phyloP scores from a whole-genome alignment of 2,888 invertebrate genomes.

The Tigriopus californicus region DNA sequence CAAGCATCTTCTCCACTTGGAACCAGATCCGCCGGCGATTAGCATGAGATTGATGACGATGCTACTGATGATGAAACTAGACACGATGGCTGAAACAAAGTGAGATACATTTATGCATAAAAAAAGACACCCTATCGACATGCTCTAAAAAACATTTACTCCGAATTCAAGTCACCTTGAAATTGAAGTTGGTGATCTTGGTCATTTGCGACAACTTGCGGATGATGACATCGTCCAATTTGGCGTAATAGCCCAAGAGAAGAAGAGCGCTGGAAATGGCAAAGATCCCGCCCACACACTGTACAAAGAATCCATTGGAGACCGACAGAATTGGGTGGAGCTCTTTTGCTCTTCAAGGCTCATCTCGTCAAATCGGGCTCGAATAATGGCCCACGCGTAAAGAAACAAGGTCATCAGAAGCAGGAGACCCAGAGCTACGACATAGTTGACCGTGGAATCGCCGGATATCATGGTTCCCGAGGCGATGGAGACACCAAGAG shows the following conservation, averaged over 20 bases:
- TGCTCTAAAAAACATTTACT: no score
- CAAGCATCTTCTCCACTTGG: neutral
- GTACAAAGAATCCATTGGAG: constrained; percentile 9
- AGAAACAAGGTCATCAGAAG: neutral
- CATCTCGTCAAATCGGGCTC: neutral
- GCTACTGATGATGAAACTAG: neutral
- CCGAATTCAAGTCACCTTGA: neutral
- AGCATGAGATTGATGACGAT: constrained; percentile 8
- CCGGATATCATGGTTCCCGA: neutral
- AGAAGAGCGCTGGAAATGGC: constrained; percentile 4
- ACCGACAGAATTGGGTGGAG: neutral
- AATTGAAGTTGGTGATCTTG: neutral
- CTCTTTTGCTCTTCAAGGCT: neutral
- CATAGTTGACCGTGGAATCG: no score
- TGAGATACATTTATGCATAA: neutral
- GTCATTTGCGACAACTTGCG: constrained; percentile 2
- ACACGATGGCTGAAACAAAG: neutral
- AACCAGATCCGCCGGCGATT: constrained; percentile 8
- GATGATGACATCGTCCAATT: constrained; percentile 12
- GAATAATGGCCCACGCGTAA: constrained; percentile 1
- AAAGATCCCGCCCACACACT: constrained; percentile 11
- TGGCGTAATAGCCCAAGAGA: constrained; percentile 7
- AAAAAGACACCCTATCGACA: neutral
- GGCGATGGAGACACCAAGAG: neutral
- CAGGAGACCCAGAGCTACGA: neutral